Evolutionary conservation across 2,797 vertebrate genomes (phyloP).

Genomic region (Rhadinocentrus ornatus): DNA sequence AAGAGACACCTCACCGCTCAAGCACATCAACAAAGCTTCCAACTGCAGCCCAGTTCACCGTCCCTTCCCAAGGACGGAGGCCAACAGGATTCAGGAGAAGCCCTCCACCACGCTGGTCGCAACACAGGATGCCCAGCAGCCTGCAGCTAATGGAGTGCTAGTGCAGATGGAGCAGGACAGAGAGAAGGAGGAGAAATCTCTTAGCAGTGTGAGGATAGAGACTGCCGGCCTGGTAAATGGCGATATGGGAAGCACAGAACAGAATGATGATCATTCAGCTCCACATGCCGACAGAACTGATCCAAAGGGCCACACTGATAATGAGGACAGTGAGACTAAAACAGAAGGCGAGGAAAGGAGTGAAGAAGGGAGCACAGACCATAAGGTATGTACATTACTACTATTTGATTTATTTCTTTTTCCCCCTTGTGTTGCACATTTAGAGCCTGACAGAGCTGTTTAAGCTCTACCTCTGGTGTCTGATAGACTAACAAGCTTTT

Average conservation of each 20-base stretch:
- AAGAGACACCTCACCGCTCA: slow-evolving; percentile 72
- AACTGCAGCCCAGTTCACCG: slow-evolving; percentile 75
- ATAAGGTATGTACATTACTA: slow-evolving; percentile 67
- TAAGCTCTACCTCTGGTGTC: slow-evolving; percentile 9
- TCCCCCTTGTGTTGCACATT: neutral
- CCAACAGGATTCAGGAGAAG: slow-evolving; percentile 41
- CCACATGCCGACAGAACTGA: slow-evolving; percentile 36
- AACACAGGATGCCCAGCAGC: slow-evolving; percentile 64
- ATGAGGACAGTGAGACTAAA: slow-evolving; percentile 39
- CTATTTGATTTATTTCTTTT: slow-evolving; percentile 3
- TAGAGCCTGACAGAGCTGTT: neutral
- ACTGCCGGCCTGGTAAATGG: slow-evolving; percentile 76
- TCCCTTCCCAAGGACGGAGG: slow-evolving; percentile 40
- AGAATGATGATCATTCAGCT: slow-evolving; percentile 50
- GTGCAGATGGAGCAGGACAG: slow-evolving; percentile 74
- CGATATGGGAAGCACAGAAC: slow-evolving; percentile 59
- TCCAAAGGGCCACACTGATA: slow-evolving; percentile 27
- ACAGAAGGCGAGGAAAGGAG: slow-evolving; percentile 45
- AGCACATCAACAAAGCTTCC: slow-evolving; percentile 69
- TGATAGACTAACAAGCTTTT: slow-evolving; percentile 9
- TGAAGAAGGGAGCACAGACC: slow-evolving; percentile 66
- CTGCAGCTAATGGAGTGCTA: slow-evolving; percentile 75
- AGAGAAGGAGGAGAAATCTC: slow-evolving; percentile 27
- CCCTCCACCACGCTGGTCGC: slow-evolving; percentile 15
- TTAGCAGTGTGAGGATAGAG: slow-evolving; percentile 40